phyloP scores from a whole-genome alignment of 1,140 invertebrate genomes.

The Oedothorax gibbosus region DNA sequence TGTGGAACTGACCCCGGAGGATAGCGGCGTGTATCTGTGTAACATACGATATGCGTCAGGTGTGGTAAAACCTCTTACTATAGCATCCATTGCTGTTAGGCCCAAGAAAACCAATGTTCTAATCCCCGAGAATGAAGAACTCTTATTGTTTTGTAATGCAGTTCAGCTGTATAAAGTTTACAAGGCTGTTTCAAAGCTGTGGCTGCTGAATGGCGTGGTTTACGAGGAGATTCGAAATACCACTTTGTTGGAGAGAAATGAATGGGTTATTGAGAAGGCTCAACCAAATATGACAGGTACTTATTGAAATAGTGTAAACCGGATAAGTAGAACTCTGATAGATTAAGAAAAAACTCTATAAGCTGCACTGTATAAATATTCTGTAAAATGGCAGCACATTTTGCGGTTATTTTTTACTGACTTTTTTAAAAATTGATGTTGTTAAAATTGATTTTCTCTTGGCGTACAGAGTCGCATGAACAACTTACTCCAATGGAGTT shows the following conservation, averaged over 20 bases:
- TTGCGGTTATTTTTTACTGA: background rate
- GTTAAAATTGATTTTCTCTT: too few relatives aligned
- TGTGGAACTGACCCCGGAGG: background rate
- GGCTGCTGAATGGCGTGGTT: background rate
- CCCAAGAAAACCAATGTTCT: background rate
- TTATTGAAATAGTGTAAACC: background rate
- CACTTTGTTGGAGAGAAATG: background rate
- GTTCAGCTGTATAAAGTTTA: slow-evolving; percentile 5
- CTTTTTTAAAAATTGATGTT: too few relatives aligned
- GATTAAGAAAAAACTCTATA: background rate
- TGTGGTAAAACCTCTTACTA: slow-evolving; percentile 11
- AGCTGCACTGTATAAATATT: background rate
- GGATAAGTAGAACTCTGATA: background rate
- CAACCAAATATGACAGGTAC: slow-evolving; percentile 11
- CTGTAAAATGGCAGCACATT: background rate
- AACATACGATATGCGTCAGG: slow-evolving; percentile 25
- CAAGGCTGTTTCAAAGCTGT: background rate
- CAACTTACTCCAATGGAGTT: too few relatives aligned
- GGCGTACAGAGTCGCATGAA: too few relatives aligned
- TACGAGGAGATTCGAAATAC: slow-evolving; percentile 12
- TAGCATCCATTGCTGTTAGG: background rate
- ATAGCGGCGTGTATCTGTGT: slow-evolving; percentile 43
- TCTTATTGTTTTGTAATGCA: background rate
- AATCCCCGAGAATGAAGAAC: background rate
- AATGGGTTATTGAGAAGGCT: background rate